Evolutionary conservation across 1,140 invertebrate species (phyloP), one percentile per base, ranked within the genome.

Genomic region (Drosophila nigromelanica): DNA sequence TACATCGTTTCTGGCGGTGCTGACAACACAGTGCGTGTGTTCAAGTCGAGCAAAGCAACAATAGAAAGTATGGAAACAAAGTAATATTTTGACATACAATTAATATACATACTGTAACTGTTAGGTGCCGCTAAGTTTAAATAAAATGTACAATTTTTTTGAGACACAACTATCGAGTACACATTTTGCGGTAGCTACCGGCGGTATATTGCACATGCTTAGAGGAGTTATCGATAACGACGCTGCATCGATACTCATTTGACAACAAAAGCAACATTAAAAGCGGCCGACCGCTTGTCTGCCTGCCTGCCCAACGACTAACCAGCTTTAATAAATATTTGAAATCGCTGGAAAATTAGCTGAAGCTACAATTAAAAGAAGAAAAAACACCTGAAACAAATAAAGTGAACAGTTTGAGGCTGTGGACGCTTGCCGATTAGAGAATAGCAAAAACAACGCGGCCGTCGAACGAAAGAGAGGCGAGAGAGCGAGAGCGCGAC

Each of bases 1-100:
- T 94, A 96, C 35, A 95, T 99, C 56, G 93, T 98, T 39, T 99
- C 98, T 60, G 99, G 98, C 15, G 96, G 97, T 6, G 95, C 97
- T 27, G 99, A 99, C 92, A 98, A 98, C 91, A 96, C 97, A 30
- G 93, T 99, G 15, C 96, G 98, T 91, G 96, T 99, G 80, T 99
- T 97, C 82, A 96, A 96, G 92, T 93, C 95, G 0, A 94, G 94
- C 76, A 92, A 92, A 51, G 85, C 82, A 15, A 45, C 74, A 2
- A 35, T 47, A 12, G 79, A 89, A 21, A 48, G 76, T 15, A 79
- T 66, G 66, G 79, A 87, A n/a, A 76, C 68, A 6, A 85, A 85
- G 40, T 79, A 67, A 76, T 15, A 47, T 30, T 43, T 30, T 40
- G 47, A 64, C 60, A 51, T 21, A 39, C 39, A 37, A 55, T 43